Conservation (phyloP, 1,140 invertebrate genomes). For the Cepaea nemoralis region DNA sequence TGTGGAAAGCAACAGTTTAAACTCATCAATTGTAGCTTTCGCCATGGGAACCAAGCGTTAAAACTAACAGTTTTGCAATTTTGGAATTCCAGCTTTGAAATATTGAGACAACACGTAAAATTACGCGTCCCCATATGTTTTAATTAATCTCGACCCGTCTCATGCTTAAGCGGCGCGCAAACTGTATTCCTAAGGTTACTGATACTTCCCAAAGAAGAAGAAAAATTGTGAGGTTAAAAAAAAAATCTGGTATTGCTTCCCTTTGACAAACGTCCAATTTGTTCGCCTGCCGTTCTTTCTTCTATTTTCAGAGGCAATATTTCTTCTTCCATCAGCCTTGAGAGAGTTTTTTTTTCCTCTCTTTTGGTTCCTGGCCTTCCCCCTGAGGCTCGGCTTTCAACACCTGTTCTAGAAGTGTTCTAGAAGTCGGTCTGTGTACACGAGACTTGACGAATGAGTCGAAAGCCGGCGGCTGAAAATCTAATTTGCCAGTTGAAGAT, state of each 20-base stretch:
- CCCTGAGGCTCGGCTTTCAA: slow-evolving; percentile 13
- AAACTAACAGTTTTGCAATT: slow-evolving; percentile 23
- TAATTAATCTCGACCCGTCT: slow-evolving; percentile 19
- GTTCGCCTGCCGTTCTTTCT: neutral
- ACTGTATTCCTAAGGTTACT: neutral
- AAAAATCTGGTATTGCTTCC: neutral
- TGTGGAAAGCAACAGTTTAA: slow-evolving; percentile 14
- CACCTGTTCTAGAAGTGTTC: slow-evolving; percentile 21
- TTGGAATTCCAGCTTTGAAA: slow-evolving; percentile 17
- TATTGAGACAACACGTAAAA: slow-evolving; percentile 9
- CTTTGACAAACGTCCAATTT: neutral
- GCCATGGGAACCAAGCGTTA: slow-evolving; percentile 20
- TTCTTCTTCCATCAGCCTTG: slow-evolving; percentile 15
- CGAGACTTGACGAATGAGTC: slow-evolving; percentile 3
- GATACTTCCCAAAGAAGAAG: neutral
- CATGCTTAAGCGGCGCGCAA: neutral
- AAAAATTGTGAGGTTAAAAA: neutral
- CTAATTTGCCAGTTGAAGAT: slow-evolving; percentile 1
- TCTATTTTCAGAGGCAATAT: slow-evolving; percentile 27
- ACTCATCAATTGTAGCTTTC: neutral
- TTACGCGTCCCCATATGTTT: slow-evolving; percentile 1
- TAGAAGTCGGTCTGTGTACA: slow-evolving; percentile 22
- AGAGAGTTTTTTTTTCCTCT: neutral
- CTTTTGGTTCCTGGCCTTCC: neutral
- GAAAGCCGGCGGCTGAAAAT: slow-evolving; percentile 16